These are phyloP conservation scores for Cosmorhoe ocellata DNA, from an alignment of 2,888 invertebrate genomes.

Conservation along the genomic window DNA sequence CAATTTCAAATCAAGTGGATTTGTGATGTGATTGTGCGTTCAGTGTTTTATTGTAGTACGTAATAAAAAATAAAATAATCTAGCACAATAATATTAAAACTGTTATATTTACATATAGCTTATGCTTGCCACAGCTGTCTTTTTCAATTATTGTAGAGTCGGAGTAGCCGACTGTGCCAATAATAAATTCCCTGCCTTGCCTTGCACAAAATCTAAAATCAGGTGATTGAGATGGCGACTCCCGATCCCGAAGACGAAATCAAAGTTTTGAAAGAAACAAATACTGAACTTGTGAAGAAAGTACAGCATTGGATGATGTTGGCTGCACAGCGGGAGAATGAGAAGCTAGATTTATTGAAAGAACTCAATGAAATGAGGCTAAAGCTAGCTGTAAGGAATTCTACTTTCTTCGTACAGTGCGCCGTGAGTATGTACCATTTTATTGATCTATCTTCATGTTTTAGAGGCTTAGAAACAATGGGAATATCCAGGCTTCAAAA, in stretches of 20 bases:
- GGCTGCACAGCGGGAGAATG: slow-evolving; percentile 63
- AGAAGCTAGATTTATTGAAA: slow-evolving; percentile 67
- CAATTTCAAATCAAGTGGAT: too few species aligned
- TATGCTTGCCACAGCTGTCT: too few species aligned
- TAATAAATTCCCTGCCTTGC: too few species aligned
- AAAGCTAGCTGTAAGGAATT: slow-evolving; percentile 64
- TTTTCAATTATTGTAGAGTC: too few species aligned
- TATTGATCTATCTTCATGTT: slow-evolving; percentile 10
- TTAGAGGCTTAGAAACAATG: slow-evolving; percentile 62
- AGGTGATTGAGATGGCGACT: slow-evolving; percentile 28
- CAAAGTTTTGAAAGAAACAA: slow-evolving; percentile 60
- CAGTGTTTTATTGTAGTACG: too few species aligned
- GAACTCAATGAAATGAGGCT: slow-evolving; percentile 68
- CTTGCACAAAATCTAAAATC: neutral
- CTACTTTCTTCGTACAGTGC: neutral
- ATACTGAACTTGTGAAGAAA: slow-evolving; percentile 67
- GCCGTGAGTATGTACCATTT: too few species aligned
- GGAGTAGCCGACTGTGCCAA: too few species aligned
- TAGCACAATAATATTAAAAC: too few species aligned
- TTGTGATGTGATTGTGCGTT: too few species aligned
- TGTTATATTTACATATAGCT: too few species aligned
- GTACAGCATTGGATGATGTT: slow-evolving; percentile 71
- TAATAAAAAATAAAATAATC: too few species aligned
- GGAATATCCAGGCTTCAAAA: slow-evolving; percentile 50
- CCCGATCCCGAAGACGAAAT: slow-evolving; percentile 58